Conservation (phyloP, 2,113 vertebrate species). For the Calcarius ornatus region DNA sequence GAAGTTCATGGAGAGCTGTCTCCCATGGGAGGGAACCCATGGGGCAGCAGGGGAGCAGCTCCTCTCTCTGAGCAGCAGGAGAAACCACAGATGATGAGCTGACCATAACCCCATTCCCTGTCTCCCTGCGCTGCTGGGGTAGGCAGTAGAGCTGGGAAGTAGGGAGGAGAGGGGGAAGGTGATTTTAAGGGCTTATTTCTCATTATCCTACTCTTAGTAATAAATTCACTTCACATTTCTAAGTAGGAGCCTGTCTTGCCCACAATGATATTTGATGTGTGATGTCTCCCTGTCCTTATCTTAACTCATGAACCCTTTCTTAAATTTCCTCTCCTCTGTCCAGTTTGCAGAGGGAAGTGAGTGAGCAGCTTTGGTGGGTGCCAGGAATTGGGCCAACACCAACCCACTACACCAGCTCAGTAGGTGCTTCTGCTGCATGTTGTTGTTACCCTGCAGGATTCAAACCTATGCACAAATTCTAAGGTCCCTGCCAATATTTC, state of each 20-base stretch:
- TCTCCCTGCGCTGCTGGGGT: not conserved
- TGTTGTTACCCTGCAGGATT: not conserved
- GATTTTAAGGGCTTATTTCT: not conserved
- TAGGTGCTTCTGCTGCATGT: not conserved
- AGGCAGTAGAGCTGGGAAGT: not conserved
- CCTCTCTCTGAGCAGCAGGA: not conserved
- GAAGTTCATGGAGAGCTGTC: not conserved
- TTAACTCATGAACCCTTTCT: not conserved
- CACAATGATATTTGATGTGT: not conserved
- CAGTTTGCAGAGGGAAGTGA: not conserved
- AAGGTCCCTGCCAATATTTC: not conserved
- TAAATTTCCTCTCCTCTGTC: not conserved
- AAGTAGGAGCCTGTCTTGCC: not conserved
- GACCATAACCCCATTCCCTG: too few species aligned
- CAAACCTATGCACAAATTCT: not conserved
- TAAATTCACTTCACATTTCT: not conserved
- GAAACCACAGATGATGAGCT: not conserved
- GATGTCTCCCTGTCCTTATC: not conserved
- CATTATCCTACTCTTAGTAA: not conserved
- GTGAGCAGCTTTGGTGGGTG: not conserved
- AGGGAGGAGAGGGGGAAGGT: not conserved
- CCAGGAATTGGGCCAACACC: accelerated
- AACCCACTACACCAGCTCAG: not conserved
- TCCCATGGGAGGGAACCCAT: not conserved
- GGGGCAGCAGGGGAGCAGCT: not conserved